Percentiles rank a stretch among this genome's conserved stretches.
Evolutionary conservation across 2,797 vertebrate genomes (phyloP).

Genomic region (Heliangelus exortis): DNA sequence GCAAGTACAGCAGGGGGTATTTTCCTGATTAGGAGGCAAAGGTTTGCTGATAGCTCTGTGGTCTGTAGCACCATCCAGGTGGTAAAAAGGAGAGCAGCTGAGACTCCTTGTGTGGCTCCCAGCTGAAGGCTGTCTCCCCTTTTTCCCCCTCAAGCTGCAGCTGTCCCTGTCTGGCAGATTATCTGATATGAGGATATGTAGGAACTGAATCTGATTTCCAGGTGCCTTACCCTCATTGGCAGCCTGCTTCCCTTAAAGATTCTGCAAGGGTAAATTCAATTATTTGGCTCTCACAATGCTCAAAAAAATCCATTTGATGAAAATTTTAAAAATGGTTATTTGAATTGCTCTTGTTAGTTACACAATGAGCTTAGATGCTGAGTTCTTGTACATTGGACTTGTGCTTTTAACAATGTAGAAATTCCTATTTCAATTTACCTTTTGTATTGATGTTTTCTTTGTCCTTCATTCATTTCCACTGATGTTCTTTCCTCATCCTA

Average conservation of each 20-base stretch:
- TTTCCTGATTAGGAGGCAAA: neutral
- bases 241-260: neutral
- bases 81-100: neutral
- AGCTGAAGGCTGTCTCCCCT: neutral
- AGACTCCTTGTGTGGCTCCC: neutral
- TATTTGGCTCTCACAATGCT: neutral
- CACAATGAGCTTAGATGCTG: neutral
- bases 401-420: neutral
- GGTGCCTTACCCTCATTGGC: neutral
- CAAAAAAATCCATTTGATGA: neutral
- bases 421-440: neutral
- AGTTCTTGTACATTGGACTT: neutral
- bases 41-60: neutral
- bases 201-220: neutral
- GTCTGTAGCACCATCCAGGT: neutral
- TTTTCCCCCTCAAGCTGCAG: neutral
- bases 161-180: slow-evolving; percentile 10
- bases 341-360: neutral
- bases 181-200: neutral
- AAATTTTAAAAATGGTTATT: neutral
- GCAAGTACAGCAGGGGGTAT: rapidly evolving
- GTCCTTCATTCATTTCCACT: neutral
- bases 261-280: neutral
- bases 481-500: neutral
- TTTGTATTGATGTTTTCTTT: neutral